Conservation (phyloP, 2,888 invertebrate species). For the Hirtodrosophila histrioides region DNA sequence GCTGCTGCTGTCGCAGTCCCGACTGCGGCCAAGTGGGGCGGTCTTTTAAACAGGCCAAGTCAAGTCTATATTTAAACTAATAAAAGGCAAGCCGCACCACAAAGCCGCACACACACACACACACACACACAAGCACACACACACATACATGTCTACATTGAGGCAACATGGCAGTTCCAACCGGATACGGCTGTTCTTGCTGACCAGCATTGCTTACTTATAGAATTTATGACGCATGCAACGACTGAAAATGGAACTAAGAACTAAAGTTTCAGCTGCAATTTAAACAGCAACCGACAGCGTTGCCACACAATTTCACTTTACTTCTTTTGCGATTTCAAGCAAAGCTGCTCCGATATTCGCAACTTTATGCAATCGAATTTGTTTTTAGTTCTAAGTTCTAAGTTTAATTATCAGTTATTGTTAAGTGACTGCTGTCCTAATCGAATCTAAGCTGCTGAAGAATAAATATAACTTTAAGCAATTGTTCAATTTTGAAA, state of each 20-base stretch:
- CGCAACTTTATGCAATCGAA: no score
- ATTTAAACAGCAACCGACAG: slow-evolving; percentile 2
- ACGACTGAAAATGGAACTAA: slow-evolving; percentile 22
- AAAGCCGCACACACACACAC: slow-evolving; percentile 14
- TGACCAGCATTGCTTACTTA: slow-evolving; percentile 33
- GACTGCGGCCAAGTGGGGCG: slow-evolving; percentile 7
- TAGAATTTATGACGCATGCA: slow-evolving; percentile 55
- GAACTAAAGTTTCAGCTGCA: slow-evolving; percentile 2
- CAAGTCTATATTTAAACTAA: slow-evolving; percentile 78
- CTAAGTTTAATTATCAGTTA: no score
- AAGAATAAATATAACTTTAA: no score
- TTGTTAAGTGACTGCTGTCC: no score
- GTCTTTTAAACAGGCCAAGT: slow-evolving; percentile 59
- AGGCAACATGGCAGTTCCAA: slow-evolving; percentile 38
- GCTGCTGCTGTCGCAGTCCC: slow-evolving; percentile 23
- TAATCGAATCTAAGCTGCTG: no score
- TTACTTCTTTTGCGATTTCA: no score
- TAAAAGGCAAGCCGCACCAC: slow-evolving; percentile 64
- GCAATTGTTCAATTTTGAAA: no score
- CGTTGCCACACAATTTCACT: background rate
- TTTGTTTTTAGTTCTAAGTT: no score
- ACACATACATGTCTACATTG: slow-evolving; percentile 20
- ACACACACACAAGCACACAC: background rate
- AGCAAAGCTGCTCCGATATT: no score
- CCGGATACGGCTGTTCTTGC: slow-evolving; percentile 46